Evolutionary conservation across 1,140 invertebrate species (phyloP).

Genomic region (Drosophila sturtevanti): DNA sequence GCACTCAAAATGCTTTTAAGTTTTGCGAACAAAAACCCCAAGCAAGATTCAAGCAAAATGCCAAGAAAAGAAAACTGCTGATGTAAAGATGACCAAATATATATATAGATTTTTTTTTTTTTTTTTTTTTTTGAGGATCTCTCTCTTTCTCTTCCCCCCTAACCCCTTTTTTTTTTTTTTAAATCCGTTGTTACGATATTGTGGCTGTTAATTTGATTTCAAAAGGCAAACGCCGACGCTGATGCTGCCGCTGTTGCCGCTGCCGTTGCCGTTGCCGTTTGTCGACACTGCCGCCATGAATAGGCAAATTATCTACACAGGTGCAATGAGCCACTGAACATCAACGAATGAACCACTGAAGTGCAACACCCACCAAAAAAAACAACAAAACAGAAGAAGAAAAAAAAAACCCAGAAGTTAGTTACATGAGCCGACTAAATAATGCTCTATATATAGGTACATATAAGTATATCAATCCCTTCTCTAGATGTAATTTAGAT

Average conservation of each 20-base stretch:
- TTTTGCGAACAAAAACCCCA: conserved; percentile 45
- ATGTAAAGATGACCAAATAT: conserved; percentile 70
- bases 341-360: conserved; percentile 39
- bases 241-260: conserved; percentile 12
- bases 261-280: conserved; percentile 22
- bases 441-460: too few species aligned
- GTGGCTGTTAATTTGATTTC: conserved; percentile 70
- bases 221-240: conserved; percentile 57
- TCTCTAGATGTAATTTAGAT: too few species aligned
- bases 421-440: not conserved
- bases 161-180: not conserved
- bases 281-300: conserved; percentile 39
- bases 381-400: not conserved
- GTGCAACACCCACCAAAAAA: conserved; percentile 58
- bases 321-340: conserved; percentile 51
- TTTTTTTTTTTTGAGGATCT: conserved; percentile 53
- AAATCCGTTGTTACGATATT: conserved; percentile 33
- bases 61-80: conserved; percentile 46
- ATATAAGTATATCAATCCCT: too few species aligned
- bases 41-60: not conserved
- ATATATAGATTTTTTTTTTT: too few species aligned
- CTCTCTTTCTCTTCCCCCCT: not conserved
- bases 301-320: conserved; percentile 75
- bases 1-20: conserved; percentile 75
- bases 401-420: not conserved